Percentiles rank a stretch among this genome's conserved stretches.
Evolutionary conservation across 2,113 vertebrate species (phyloP).

Genomic region (Gracilinanus agilis): DNA sequence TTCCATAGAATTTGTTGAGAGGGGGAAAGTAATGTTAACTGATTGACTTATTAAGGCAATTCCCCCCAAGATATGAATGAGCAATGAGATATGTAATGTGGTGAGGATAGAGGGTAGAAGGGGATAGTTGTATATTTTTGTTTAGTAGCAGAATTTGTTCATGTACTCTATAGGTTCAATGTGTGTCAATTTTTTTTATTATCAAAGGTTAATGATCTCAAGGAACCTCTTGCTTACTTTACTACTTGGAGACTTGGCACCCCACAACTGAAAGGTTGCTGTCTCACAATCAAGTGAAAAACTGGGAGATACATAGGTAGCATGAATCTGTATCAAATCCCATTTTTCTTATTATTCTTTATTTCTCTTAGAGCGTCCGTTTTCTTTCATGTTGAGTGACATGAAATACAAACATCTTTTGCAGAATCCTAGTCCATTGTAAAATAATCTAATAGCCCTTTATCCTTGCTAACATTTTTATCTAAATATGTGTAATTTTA

Average conservation of each 20-base stretch:
- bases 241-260: slow-evolving; percentile 33
- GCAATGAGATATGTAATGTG: not conserved
- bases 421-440: slow-evolving; percentile 25
- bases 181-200: slow-evolving; percentile 34
- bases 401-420: slow-evolving; percentile 38
- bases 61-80: slow-evolving; percentile 3
- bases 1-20: not conserved
- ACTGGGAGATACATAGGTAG: slow-evolving; percentile 18
- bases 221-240: slow-evolving; percentile 18
- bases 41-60: not conserved
- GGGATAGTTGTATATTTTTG: not conserved
- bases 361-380: slow-evolving; percentile 39
- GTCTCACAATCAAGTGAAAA: slow-evolving; percentile 26
- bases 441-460: not conserved
- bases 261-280: slow-evolving; percentile 39
- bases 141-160: slow-evolving; percentile 23
- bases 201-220: slow-evolving; percentile 10
- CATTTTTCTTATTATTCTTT: not conserved
- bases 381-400: slow-evolving; percentile 30
- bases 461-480: not conserved
- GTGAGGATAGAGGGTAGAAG: not conserved
- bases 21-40: not conserved
- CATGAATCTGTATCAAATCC: slow-evolving; percentile 6
- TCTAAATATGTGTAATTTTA: not conserved
- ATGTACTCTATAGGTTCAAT: slow-evolving; percentile 24